A percentile compares a stretch with the other conserved stretches of the same genome.
Evolutionary conservation across 2,797 vertebrate species (phyloP).

Genomic region (Lacerta viridis): DNA sequence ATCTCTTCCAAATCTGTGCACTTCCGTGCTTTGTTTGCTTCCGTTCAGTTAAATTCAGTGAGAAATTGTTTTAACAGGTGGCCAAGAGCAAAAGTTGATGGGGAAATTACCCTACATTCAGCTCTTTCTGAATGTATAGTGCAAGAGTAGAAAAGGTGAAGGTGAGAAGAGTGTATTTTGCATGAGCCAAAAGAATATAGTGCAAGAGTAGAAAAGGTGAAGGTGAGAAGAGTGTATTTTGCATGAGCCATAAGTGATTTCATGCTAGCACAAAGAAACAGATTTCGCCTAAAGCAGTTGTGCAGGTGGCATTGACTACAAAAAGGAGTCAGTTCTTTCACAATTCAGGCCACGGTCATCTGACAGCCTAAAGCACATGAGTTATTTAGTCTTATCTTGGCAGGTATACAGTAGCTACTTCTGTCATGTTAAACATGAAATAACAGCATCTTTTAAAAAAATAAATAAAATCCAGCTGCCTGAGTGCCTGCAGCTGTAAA

Average conservation of each 20-base stretch:
- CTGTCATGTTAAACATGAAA: background rate
- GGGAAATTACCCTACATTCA: background rate
- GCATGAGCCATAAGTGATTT: background rate
- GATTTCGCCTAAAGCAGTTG: background rate
- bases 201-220: background rate
- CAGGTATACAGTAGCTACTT: background rate
- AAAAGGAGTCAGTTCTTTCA: constrained; percentile 9
- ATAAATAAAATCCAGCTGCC: constrained; percentile 30
- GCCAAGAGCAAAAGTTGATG: background rate
- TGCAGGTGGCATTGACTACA: background rate
- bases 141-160: background rate
- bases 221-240: background rate
- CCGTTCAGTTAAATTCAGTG: background rate
- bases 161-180: background rate
- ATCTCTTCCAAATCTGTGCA: background rate
- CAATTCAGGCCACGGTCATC: background rate
- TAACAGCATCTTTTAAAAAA: background rate
- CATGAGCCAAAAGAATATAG: background rate
- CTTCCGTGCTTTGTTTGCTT: background rate
- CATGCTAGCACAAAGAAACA: background rate
- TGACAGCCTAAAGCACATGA: background rate
- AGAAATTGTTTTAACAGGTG: background rate
- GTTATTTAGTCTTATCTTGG: constrained; percentile 6
- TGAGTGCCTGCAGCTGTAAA: background rate
- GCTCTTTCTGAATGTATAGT: background rate